Evolutionary conservation across 2,888 invertebrate species (phyloP).

Genomic region (Vesta saturnalis): DNA sequence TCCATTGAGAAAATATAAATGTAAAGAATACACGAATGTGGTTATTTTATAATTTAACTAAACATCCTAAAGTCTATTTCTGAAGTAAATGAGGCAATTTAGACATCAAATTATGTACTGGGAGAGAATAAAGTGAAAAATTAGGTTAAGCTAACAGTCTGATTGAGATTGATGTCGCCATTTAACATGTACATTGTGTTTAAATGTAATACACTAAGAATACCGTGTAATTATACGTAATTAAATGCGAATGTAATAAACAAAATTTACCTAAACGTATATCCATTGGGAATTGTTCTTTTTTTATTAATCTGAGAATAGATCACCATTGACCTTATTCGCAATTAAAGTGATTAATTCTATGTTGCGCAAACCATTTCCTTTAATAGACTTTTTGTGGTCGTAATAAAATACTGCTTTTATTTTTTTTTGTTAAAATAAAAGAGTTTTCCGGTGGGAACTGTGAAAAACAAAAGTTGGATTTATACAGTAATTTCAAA

Average conservation of each 20-base stretch:
- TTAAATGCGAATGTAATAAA: no score
- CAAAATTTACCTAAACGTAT: neutral
- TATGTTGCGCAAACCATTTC: neutral
- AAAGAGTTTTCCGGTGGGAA: conserved; percentile 30
- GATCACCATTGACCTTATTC: neutral
- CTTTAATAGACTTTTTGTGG: conserved; percentile 5
- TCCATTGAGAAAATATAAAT: conserved; percentile 12
- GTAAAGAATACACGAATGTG: neutral
- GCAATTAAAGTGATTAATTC: neutral
- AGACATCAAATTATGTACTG: neutral
- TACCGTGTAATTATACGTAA: neutral
- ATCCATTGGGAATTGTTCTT: neutral
- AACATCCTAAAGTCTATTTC: neutral
- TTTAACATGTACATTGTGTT: neutral
- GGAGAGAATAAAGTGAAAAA: neutral
- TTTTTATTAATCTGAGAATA: neutral
- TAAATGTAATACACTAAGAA: neutral
- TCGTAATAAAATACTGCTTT: conserved; percentile 20
- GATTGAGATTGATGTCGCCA: neutral
- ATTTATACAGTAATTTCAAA: conserved; percentile 34
- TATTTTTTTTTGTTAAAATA: conserved; percentile 24
- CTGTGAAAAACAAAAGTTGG: conserved; percentile 34
- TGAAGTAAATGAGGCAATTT: neutral
- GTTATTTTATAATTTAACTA: neutral
- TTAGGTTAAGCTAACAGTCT: neutral